phyloP scores from a whole-genome alignment of 1,140 invertebrate species.

The Anastatus disparis region DNA sequence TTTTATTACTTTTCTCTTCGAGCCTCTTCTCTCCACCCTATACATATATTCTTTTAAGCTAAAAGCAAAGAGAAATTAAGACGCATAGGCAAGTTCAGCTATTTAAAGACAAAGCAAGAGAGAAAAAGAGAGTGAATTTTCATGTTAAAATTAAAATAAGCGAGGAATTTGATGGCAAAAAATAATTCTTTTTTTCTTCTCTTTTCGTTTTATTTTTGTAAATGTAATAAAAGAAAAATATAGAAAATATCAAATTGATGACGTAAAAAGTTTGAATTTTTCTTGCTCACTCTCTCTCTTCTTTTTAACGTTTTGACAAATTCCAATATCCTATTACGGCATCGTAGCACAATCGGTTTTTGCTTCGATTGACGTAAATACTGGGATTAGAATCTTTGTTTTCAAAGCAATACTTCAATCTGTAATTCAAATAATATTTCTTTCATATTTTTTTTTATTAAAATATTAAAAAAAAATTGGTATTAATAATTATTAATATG shows the following conservation, averaged over 20 bases:
- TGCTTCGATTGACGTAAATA: background rate
- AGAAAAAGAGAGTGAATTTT: background rate
- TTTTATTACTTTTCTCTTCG: no score
- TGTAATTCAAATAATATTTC: background rate
- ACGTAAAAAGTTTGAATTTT: constrained; percentile 12
- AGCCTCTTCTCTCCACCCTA: no score
- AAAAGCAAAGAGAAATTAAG: no score
- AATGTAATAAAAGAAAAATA: background rate
- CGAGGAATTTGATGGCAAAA: constrained; percentile 19
- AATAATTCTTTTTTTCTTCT: no score
- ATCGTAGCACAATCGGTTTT: background rate
- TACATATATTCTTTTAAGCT: no score
- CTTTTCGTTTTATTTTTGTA: constrained; percentile 18
- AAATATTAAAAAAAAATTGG: no score
- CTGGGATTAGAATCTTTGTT: background rate
- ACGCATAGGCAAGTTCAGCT: constrained; percentile 28
- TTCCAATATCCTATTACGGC: background rate
- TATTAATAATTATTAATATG: no score
- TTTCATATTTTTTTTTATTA: background rate
- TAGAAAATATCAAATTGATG: background rate
- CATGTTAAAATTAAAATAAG: background rate
- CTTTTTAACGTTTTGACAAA: background rate
- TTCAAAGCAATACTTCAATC: no score
- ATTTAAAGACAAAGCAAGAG: constrained; percentile 27
- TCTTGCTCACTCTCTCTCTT: background rate